Conservation (phyloP, 2,888 invertebrate genomes). For the Tuberolachnus salignus region DNA sequence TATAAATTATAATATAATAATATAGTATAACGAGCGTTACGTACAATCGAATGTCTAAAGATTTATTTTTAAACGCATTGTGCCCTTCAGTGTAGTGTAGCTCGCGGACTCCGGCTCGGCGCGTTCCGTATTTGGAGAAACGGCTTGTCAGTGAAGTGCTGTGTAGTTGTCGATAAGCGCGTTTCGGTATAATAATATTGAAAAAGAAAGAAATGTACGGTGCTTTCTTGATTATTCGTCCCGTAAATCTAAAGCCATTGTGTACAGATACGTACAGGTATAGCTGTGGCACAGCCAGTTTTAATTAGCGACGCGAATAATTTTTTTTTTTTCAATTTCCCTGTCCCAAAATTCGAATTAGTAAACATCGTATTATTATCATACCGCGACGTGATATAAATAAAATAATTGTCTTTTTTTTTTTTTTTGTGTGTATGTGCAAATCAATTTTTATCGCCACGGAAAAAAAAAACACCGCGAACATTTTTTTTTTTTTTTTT, state of each 20-base stretch:
- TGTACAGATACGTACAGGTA: too few species aligned
- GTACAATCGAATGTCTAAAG: slow-evolving; percentile 51
- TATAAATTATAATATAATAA: slow-evolving; percentile 3
- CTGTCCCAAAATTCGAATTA: not conserved
- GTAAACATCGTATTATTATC: not conserved
- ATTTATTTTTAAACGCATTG: slow-evolving; percentile 53
- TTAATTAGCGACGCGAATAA: slow-evolving; percentile 13
- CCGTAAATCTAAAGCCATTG: not conserved
- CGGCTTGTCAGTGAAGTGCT: slow-evolving; percentile 30
- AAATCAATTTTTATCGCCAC: too few species aligned
- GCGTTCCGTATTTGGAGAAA: slow-evolving; percentile 42
- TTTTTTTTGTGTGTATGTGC: too few species aligned
- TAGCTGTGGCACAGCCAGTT: too few species aligned
- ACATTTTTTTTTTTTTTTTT: too few species aligned
- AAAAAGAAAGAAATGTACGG: slow-evolving; percentile 32
- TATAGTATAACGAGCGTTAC: slow-evolving; percentile 38
- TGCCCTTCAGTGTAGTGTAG: slow-evolving; percentile 11
- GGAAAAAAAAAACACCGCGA: too few species aligned
- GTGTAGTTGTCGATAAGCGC: slow-evolving; percentile 29
- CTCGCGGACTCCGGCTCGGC: not conserved
- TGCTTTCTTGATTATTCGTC: slow-evolving; percentile 43
- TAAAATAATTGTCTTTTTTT: too few species aligned
- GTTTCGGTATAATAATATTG: slow-evolving; percentile 43
- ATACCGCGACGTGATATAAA: too few species aligned
- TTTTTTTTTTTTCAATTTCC: slow-evolving; percentile 8